phyloP scores from a whole-genome alignment of 2,888 invertebrate genomes.

The Heliconius ethilla region DNA sequence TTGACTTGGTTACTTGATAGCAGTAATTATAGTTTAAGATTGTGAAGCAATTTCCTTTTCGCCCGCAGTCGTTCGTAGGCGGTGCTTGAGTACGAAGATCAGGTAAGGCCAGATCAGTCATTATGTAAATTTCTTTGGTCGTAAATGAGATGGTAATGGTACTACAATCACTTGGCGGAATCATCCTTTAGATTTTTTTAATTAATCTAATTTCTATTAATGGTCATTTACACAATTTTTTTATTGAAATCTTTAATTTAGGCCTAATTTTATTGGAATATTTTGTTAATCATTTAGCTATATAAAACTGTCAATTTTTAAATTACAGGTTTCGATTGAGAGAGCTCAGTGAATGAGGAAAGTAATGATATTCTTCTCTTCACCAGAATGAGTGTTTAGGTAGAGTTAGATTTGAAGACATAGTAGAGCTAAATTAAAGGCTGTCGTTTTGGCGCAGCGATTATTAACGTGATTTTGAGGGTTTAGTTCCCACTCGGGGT shows the following conservation, averaged over 20 bases:
- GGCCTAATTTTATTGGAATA: slow-evolving; percentile 3
- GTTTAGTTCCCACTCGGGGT: too few relatives aligned
- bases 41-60: slow-evolving; percentile 62
- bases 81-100: slow-evolving; percentile 31
- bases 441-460: too few relatives aligned
- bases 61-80: slow-evolving; percentile 42
- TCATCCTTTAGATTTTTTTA: slow-evolving; percentile 9
- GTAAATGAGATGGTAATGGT: slow-evolving; percentile 40
- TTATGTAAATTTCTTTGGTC: slow-evolving; percentile 43
- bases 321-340: neutral
- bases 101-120: slow-evolving; percentile 40
- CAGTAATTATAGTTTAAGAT: slow-evolving; percentile 61
- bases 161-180: slow-evolving; percentile 31
- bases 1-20: slow-evolving; percentile 51
- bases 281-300: neutral
- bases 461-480: too few relatives aligned
- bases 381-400: too few relatives aligned
- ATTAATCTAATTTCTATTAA: slow-evolving; percentile 3
- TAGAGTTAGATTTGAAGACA: too few relatives aligned
- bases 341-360: too few relatives aligned
- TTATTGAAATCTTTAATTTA: neutral
- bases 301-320: neutral
- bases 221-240: neutral
- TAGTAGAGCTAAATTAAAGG: too few relatives aligned
- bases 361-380: too few relatives aligned